A percentile compares a stretch with the other conserved stretches of the same genome.
Evolutionary conservation across 92 coral and sea anemone species (phyloP).

Genomic region (Nematostella vectensis): DNA sequence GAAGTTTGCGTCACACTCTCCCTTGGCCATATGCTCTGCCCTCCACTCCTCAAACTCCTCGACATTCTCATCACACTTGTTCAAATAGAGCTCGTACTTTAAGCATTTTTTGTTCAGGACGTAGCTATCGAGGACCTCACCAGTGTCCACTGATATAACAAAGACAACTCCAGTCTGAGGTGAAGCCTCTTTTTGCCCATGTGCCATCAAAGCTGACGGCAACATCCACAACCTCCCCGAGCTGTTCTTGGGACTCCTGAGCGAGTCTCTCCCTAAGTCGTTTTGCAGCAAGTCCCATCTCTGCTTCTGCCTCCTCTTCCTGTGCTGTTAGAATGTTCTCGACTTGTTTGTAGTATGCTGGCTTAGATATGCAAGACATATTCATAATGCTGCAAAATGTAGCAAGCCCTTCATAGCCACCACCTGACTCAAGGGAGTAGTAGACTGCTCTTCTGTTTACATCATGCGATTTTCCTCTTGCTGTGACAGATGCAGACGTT

Average conservation of each 20-base stretch:
- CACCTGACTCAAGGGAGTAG: constrained; percentile 27
- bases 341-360: constrained; percentile 25
- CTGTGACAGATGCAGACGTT: constrained; percentile 23
- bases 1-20: no score
- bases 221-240: constrained; percentile 6
- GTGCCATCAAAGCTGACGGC: no score
- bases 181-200: constrained; percentile 16
- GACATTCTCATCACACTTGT: no score
- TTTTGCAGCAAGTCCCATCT: constrained; percentile 23
- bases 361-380: constrained; percentile 33
- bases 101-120: no score
- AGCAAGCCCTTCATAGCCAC: constrained; percentile 35
- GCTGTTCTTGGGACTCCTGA: constrained; percentile 5
- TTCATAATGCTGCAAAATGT: constrained; percentile 35
- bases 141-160: no score
- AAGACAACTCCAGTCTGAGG: constrained; percentile 21
- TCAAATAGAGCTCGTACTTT: no score
- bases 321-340: constrained; percentile 10
- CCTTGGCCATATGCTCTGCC: no score
- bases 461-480: constrained; percentile 28
- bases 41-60: no score
- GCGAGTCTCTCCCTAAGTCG: constrained; percentile 7
- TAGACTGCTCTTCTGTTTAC: constrained; percentile 28
- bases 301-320: constrained; percentile 37
- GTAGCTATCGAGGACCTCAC: no score